Percentiles rank a stretch among this genome's conserved stretches.
phyloP scores from a whole-genome alignment of 2,888 invertebrate genomes.

The Lypha dubia region DNA sequence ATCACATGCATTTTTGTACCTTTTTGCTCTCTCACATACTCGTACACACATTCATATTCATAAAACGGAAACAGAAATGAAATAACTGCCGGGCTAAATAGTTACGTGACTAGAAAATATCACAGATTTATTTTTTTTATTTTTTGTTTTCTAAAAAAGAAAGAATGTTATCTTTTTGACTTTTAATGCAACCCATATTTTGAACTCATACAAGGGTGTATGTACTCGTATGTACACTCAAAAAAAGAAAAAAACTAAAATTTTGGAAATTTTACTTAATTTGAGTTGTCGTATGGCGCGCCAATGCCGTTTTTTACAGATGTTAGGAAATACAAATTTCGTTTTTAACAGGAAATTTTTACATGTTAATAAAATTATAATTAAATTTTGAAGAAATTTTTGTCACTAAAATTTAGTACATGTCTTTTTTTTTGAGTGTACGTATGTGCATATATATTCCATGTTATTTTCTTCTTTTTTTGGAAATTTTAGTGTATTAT shows the following conservation, averaged over 20 bases:
- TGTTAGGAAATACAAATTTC: too few relatives aligned
- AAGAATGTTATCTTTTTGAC: neutral
- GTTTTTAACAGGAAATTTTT: too few relatives aligned
- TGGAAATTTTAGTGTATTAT: neutral
- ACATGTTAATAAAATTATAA: too few relatives aligned
- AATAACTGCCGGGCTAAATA: conserved; percentile 73
- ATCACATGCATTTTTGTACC: conserved; percentile 49
- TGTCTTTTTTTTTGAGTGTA: too few relatives aligned
- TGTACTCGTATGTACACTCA: neutral
- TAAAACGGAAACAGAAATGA: conserved; percentile 74
- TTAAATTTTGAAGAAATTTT: too few relatives aligned
- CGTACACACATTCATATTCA: conserved; percentile 61
- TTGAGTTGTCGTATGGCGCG: too few relatives aligned
- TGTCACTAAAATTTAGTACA: too few relatives aligned
- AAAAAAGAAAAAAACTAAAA: too few relatives aligned
- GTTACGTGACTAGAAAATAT: conserved; percentile 73
- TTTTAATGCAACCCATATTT: conserved; percentile 46
- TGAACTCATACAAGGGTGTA: neutral
- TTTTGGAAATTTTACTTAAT: conserved; percentile 28
- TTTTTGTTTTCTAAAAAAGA: too few relatives aligned
- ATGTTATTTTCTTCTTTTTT: too few relatives aligned
- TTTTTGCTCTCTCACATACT: conserved; percentile 37
- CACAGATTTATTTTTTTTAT: conserved; percentile 63
- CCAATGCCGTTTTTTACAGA: too few relatives aligned
- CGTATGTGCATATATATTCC: too few relatives aligned